Evolutionary conservation across 2,888 invertebrate species (phyloP), one percentile per base, ranked within the genome.

Genomic region (Eupeodes latifasciatus): DNA sequence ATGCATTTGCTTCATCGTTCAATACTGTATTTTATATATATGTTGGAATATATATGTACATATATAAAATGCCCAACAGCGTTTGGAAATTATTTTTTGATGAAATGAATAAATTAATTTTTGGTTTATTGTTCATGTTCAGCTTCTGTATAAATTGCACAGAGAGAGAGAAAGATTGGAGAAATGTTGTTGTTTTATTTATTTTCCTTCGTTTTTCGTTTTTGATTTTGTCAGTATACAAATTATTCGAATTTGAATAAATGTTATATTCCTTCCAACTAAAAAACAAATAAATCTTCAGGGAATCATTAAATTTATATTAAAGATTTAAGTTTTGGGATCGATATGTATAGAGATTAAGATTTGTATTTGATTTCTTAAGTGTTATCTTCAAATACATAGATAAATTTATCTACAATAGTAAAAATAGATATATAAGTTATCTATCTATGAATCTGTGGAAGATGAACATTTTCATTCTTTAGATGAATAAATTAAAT

Each of bases 61-160:
- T 59, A 3, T 27, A 27, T 27, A 27, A 34, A 67, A 69, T 69
- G 67, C 67, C 67, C 67, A 53, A 6, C n/a, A 69, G 67, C 67
- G 67, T 69, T 69, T 51, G 51, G 51, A 67, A 67, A 67, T 69
- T 67, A 67, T 67, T 27, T 67, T 67, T 51, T 69, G 66, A 66
- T 69, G 67, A 69, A 69, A 69, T 69, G 67, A 69, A 69, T 69
- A 69, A 69, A 69, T 69, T 69, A 69, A 53, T 69, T 69, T 69
- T 66, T 66, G 66, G 67, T 51, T 69, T 69, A 69, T 69, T 69
- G 67, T 69, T 69, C 67, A 36, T 53, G 67, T 69, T 51, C 51
- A 69, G 67, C 67, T 69, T 69, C 67, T 69, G 67, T 53, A 69
- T 69, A 34, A 36, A 53, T 51, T 69, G 67, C 67, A 67, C 67